Percentiles rank a stretch among this genome's conserved stretches.
Evolutionary conservation across 1,140 invertebrate genomes (phyloP).

Genomic region (Brachionus calyciflorus): DNA sequence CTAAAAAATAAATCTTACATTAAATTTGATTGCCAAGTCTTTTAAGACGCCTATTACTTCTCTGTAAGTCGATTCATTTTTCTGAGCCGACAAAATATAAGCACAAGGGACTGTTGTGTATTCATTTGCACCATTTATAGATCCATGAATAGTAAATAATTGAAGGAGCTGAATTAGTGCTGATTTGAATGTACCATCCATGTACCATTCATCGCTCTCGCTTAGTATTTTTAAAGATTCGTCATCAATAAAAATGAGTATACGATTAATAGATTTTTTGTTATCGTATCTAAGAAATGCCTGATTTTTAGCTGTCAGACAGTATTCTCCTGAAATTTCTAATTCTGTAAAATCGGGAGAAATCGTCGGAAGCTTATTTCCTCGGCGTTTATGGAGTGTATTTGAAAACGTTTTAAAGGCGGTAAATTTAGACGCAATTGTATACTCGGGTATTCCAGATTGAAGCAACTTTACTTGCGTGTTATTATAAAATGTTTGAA

Average conservation of each 20-base stretch:
- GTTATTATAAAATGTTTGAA: not conserved
- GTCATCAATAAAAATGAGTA: slow-evolving; percentile 8
- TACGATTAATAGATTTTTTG: not conserved
- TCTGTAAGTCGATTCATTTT: too few species aligned
- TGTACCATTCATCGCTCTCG: too few species aligned
- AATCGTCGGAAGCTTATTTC: not conserved
- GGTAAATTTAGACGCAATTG: not conserved
- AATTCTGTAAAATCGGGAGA: not conserved
- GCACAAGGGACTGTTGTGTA: too few species aligned
- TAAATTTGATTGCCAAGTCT: too few species aligned
- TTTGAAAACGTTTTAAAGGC: not conserved
- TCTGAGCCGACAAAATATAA: too few species aligned
- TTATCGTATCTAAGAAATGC: slow-evolving; percentile 18
- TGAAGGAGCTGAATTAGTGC: too few species aligned
- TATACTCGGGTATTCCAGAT: not conserved
- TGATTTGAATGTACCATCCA: too few species aligned
- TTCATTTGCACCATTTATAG: too few species aligned
- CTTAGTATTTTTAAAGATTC: not conserved
- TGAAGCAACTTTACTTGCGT: not conserved
- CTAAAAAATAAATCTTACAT: too few species aligned
- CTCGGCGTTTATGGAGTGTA: not conserved
- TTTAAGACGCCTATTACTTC: too few species aligned
- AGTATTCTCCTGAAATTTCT: not conserved
- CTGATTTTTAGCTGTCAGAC: too few species aligned
- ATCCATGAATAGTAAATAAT: too few species aligned